Evolutionary conservation across 1,140 invertebrate genomes (phyloP).

Genomic region (Tachypleus tridentatus): DNA sequence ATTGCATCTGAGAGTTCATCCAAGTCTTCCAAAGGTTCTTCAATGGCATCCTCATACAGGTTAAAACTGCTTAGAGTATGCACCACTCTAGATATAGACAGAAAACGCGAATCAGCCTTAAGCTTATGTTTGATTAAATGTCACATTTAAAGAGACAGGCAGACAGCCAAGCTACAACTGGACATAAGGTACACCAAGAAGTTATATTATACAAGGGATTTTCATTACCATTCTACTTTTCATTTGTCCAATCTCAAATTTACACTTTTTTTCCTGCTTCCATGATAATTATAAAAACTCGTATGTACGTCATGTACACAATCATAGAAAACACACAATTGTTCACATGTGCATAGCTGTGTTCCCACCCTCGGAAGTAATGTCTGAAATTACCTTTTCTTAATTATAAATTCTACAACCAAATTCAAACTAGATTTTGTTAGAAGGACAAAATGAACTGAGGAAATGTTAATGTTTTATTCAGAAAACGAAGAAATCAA

Average conservation of each 20-base stretch:
- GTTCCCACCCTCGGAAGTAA: too few relatives aligned
- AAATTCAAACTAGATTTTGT: too few relatives aligned
- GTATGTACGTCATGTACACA: too few relatives aligned
- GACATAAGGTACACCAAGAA: not conserved
- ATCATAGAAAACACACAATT: too few relatives aligned
- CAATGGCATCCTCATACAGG: slow-evolving; percentile 43
- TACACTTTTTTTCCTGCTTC: not conserved
- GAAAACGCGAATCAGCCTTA: not conserved
- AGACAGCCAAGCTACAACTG: not conserved
- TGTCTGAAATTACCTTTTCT: too few relatives aligned
- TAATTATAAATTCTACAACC: too few relatives aligned
- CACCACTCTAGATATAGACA: slow-evolving; percentile 33
- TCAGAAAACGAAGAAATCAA: too few relatives aligned
- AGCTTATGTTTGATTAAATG: not conserved
- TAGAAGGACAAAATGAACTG: too few relatives aligned
- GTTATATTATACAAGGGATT: not conserved
- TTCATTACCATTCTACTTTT: not conserved
- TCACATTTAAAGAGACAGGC: not conserved
- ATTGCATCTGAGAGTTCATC: slow-evolving; percentile 43
- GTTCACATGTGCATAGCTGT: too few relatives aligned
- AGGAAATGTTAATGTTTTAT: too few relatives aligned
- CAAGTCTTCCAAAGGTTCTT: slow-evolving; percentile 34
- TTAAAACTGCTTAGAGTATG: slow-evolving; percentile 44
- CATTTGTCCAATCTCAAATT: not conserved
- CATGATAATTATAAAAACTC: not conserved